Conservation (phyloP, 2,113 vertebrate genomes). For the Muntiacus muntjak region DNA sequence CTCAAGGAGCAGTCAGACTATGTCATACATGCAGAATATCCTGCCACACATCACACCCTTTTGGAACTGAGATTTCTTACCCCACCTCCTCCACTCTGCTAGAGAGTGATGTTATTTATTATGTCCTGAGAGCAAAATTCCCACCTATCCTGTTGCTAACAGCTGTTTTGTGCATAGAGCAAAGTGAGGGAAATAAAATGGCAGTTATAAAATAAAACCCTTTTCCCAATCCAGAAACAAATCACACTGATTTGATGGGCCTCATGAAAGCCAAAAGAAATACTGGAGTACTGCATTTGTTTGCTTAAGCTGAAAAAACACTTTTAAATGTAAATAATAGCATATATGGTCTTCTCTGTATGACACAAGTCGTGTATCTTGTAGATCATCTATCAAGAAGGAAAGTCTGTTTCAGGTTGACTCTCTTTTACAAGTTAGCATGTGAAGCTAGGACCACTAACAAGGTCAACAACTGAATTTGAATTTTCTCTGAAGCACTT, state of each 20-base stretch:
- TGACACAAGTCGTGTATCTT: neutral
- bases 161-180: slow-evolving; percentile 50
- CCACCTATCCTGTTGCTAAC: slow-evolving; percentile 23
- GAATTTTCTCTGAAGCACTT: neutral
- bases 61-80: neutral
- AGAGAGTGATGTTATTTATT: neutral
- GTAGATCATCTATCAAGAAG: neutral
- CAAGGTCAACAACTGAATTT: neutral
- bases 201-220: slow-evolving; percentile 51
- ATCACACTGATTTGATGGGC: slow-evolving; percentile 21
- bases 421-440: neutral
- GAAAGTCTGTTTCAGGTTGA: neutral
- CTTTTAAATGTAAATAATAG: neutral
- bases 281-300: neutral
- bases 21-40: neutral
- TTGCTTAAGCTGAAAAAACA: neutral
- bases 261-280: slow-evolving; percentile 49
- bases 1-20: neutral
- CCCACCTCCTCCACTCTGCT: neutral
- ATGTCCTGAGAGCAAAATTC: slow-evolving; percentile 3
- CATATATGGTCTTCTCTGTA: neutral
- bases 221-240: slow-evolving; percentile 61
- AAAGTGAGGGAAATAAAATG: slow-evolving; percentile 61
- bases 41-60: neutral
- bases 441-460: neutral